phyloP scores from a whole-genome alignment of 2,888 invertebrate genomes.

The Allygus modestus region DNA sequence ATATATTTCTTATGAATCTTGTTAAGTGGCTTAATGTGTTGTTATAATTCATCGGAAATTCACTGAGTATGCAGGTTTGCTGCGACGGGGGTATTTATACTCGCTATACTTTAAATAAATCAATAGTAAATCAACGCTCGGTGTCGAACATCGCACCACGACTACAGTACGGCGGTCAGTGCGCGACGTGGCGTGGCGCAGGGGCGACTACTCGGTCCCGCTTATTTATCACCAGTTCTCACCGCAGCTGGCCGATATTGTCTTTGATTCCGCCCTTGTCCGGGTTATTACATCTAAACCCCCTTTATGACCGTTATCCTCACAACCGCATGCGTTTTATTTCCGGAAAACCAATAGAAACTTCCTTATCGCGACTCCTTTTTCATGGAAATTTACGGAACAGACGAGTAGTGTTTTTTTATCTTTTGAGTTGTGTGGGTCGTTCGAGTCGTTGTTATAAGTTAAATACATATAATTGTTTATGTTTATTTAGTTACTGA shows the following conservation, averaged over 20 bases:
- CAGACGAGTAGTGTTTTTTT: background rate
- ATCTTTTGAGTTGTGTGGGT: background rate
- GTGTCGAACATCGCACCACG: background rate
- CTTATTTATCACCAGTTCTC: constrained; percentile 45
- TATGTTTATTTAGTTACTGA: no score
- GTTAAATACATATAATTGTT: no score
- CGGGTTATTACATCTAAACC: constrained; percentile 21
- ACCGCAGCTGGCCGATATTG: constrained; percentile 50
- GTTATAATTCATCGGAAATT: no score
- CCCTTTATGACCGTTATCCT: constrained; percentile 42
- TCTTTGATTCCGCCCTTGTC: constrained; percentile 52
- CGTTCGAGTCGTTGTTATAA: no score
- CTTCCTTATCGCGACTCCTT: constrained; percentile 6
- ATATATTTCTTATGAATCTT: no score
- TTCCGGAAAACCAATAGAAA: constrained; percentile 36
- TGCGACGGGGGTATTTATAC: no score
- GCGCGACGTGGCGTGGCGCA: background rate
- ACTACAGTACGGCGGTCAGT: background rate
- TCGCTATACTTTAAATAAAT: no score
- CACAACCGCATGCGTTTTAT: constrained; percentile 32
- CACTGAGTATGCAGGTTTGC: no score
- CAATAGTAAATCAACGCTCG: no score
- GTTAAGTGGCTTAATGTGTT: no score
- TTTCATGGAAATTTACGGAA: background rate
- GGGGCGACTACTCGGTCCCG: background rate